phyloP scores from a whole-genome alignment of 2,797 vertebrate species.

The Hyperoplus lanceolatus region DNA sequence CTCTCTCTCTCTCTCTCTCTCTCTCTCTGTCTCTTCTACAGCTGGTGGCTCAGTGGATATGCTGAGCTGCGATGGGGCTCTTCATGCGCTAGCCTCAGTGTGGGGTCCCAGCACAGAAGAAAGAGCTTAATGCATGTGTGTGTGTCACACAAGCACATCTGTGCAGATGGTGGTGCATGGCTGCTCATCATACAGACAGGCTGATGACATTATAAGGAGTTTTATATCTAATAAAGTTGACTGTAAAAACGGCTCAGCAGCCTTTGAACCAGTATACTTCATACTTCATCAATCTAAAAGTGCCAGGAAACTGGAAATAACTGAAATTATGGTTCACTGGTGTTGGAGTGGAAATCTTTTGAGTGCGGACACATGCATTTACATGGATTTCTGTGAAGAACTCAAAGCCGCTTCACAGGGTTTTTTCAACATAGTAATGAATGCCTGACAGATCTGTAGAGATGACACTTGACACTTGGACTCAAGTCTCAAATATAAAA shows the following conservation, averaged over 20 bases:
- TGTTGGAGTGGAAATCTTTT: background rate
- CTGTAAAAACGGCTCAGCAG: conserved; percentile 16
- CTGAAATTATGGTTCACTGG: background rate
- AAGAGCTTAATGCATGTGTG: conserved; percentile 44
- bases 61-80: conserved; percentile 59
- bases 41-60: conserved; percentile 75
- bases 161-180: conserved; percentile 41
- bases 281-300: conserved; percentile 11
- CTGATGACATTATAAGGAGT: conserved; percentile 31
- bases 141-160: conserved; percentile 63
- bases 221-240: conserved; percentile 26
- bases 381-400: background rate
- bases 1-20: conserved; percentile 53
- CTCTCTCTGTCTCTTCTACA: conserved; percentile 64
- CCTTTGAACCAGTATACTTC: conserved; percentile 12
- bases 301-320: background rate
- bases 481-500: background rate
- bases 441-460: background rate
- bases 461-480: background rate
- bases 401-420: background rate
- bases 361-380: background rate
- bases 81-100: conserved; percentile 68
- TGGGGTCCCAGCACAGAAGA: conserved; percentile 71
- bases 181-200: conserved; percentile 48
- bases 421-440: background rate